Percentiles rank a stretch among this genome's conserved stretches.
phyloP scores from a whole-genome alignment of 2,888 invertebrate species.

The Carterocephalus palaemon region DNA sequence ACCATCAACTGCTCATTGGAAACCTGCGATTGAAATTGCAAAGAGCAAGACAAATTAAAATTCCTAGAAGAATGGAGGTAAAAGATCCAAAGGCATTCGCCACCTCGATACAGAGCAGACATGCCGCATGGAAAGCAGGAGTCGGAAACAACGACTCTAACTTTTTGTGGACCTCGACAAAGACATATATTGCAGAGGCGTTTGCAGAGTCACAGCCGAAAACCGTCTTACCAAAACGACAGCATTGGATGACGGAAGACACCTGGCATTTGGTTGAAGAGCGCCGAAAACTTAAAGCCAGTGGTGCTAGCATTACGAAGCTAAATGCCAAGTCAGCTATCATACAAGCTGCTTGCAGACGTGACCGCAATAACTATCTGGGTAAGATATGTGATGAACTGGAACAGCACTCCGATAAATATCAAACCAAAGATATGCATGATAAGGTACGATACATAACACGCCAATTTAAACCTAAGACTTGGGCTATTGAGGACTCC shows the following conservation, averaged over 20 bases:
- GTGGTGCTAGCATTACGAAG: background rate
- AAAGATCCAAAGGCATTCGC: background rate
- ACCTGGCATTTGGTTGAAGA: background rate
- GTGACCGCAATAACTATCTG: background rate
- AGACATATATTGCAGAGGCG: background rate
- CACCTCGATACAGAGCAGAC: background rate
- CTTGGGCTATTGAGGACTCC: background rate
- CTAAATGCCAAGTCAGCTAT: background rate
- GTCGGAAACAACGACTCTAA: background rate
- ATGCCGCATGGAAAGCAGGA: background rate
- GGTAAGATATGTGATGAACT: background rate
- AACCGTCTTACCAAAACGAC: background rate
- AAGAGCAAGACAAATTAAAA: no score
- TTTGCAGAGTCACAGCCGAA: background rate
- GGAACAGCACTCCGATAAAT: background rate
- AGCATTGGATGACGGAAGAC: background rate
- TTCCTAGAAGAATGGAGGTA: background rate
- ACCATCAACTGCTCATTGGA: constrained; percentile 1
- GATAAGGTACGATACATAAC: background rate
- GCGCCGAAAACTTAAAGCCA: background rate
- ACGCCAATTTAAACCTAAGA: background rate
- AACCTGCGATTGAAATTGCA: background rate
- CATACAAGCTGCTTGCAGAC: background rate
- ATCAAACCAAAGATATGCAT: background rate
- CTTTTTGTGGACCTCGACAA: background rate